These are phyloP conservation scores for Nyctereutes procyonoides DNA, from an alignment of 2,113 vertebrate genomes.

Conservation along the genomic window DNA sequence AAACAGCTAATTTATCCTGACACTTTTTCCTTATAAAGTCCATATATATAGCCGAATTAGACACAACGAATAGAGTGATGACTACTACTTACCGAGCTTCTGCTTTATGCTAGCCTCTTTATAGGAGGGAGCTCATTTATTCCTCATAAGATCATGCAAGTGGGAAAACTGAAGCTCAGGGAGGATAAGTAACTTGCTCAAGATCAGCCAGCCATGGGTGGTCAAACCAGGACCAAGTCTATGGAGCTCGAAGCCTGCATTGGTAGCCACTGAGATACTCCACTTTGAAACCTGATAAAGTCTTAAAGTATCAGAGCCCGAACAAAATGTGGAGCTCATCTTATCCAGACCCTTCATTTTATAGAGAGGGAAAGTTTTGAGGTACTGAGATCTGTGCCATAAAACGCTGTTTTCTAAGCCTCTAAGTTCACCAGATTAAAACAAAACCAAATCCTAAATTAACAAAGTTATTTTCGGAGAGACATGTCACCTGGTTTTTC, in stretches of 20 bases:
- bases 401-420: not conserved
- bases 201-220: not conserved
- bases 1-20: not conserved
- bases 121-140: not conserved
- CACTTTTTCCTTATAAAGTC: not conserved
- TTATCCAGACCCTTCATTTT: not conserved
- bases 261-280: not conserved
- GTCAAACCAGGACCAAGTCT: not conserved
- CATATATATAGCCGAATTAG: not conserved
- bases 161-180: not conserved
- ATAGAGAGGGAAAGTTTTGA: not conserved
- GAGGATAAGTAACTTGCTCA: not conserved
- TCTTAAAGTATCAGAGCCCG: not conserved
- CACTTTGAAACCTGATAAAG: not conserved
- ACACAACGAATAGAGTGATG: not conserved
- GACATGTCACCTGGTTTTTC: not conserved
- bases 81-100: not conserved
- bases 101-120: not conserved
- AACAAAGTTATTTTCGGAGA: constrained; percentile 3
- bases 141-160: not conserved
- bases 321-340: not conserved
- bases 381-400: not conserved
- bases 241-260: too few relatives aligned
- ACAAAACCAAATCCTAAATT: not conserved
- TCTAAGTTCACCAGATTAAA: not conserved